Percentiles rank a stretch among this genome's conserved stretches.
phyloP scores from a whole-genome alignment of 2,113 vertebrate species.

The Monopterus albus region DNA sequence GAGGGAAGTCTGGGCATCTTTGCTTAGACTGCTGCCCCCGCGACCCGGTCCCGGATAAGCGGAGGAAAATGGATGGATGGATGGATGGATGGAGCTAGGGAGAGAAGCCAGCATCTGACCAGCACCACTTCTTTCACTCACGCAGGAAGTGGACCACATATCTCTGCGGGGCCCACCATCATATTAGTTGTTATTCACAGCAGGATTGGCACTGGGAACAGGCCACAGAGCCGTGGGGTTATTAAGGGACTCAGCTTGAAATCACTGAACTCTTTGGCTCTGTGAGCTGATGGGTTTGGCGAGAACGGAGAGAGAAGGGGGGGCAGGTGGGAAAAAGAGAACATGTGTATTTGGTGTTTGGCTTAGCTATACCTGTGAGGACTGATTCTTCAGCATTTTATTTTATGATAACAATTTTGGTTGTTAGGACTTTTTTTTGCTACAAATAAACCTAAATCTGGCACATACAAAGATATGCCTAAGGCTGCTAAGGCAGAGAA shows the following conservation, averaged over 20 bases:
- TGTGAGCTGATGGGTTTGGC: constrained; percentile 57
- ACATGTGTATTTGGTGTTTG: constrained; percentile 2
- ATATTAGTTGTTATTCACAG: constrained; percentile 65
- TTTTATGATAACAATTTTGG: neutral
- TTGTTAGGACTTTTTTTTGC: neutral
- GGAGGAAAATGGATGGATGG: no score
- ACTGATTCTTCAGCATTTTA: neutral
- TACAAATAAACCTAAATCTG: no score
- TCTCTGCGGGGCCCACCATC: constrained; percentile 43
- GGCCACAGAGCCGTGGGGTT: constrained; percentile 60
- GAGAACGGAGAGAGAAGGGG: neutral
- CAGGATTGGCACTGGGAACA: constrained; percentile 49
- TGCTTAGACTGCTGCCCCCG: no score
- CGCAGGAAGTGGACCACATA: constrained; percentile 48
- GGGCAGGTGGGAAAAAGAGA: neutral
- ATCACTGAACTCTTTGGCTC: constrained; percentile 68
- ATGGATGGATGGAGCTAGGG: no score
- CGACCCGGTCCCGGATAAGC: no score
- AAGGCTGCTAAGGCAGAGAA: no score
- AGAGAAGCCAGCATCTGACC: constrained; percentile 45
- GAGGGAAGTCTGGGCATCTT: no score
- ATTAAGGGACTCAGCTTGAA: constrained; percentile 75
- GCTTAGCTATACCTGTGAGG: neutral
- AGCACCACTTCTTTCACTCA: constrained; percentile 35
- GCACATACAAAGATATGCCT: no score